Conservation (phyloP, 2,797 vertebrate genomes). For the Pangasius mekongensis region DNA sequence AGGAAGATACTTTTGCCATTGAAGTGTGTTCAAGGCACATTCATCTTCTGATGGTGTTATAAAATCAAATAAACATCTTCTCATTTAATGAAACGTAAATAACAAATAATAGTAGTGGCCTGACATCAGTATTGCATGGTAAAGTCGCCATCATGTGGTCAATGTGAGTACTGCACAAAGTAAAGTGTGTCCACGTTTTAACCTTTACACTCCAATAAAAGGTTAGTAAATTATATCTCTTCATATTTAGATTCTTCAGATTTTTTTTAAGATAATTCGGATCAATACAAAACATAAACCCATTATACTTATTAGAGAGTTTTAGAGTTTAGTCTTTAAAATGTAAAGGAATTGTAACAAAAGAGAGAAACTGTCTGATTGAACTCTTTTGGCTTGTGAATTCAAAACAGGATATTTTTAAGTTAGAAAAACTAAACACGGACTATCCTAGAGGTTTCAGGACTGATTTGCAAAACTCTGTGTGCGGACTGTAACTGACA, state of each 20-base stretch:
- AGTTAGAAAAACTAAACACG: not conserved
- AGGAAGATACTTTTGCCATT: no score
- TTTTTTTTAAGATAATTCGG: not conserved
- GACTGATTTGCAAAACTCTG: no score
- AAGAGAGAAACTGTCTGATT: not conserved
- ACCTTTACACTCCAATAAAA: not conserved
- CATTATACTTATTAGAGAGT: not conserved
- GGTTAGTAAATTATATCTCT: not conserved
- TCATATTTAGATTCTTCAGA: not conserved
- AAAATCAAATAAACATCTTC: not conserved
- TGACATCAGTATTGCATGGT: not conserved
- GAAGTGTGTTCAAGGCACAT: not conserved
- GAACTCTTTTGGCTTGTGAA: not conserved
- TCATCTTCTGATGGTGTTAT: not conserved
- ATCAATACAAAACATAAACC: not conserved
- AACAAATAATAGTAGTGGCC: not conserved
- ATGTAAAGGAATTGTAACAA: not conserved
- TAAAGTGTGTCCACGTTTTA: not conserved
- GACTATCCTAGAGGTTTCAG: not conserved
- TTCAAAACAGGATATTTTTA: not conserved
- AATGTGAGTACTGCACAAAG: not conserved
- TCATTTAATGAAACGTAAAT: not conserved
- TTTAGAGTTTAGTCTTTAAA: not conserved
- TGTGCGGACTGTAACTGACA: no score
- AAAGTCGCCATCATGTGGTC: constrained; percentile 18